Conservation (phyloP, 2,113 vertebrate genomes). For the Salvelinus sp. region DNA sequence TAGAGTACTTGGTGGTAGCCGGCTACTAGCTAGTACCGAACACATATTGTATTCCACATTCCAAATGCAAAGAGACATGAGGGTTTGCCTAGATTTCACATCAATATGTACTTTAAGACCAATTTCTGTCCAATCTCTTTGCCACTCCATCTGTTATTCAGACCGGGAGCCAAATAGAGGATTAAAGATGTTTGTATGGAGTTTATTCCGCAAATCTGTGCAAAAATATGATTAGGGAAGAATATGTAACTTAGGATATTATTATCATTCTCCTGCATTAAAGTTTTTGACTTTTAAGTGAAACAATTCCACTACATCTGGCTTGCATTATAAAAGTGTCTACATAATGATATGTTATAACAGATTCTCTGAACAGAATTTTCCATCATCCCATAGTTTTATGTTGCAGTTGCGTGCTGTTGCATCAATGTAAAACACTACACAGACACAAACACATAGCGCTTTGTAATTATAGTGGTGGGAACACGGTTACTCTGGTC, state of each 20-base stretch:
- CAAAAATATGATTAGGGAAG: conserved; percentile 38
- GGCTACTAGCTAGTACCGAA: too few species aligned
- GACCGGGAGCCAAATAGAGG: too few species aligned
- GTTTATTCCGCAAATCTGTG: conserved; percentile 13
- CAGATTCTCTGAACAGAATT: conserved; percentile 6
- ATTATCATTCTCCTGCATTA: conserved; percentile 21
- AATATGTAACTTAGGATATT: conserved; percentile 19
- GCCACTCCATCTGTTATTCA: too few species aligned
- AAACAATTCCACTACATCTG: conserved; percentile 45
- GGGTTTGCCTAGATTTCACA: too few species aligned
- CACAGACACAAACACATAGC: not conserved
- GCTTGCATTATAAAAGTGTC: conserved; percentile 37
- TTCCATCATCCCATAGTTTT: conserved; percentile 16
- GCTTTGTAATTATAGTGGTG: too few species aligned
- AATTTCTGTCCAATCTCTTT: too few species aligned
- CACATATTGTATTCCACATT: not conserved
- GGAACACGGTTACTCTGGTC: too few species aligned
- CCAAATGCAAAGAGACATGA: not conserved
- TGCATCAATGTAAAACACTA: not conserved
- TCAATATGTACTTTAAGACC: too few species aligned
- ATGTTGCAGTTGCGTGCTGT: not conserved
- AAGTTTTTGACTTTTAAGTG: not conserved
- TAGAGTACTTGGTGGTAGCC: too few species aligned
- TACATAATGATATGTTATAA: conserved; percentile 35
- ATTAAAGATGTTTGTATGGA: not conserved